Evolutionary conservation across 1,140 invertebrate species (phyloP), one percentile per base, ranked within the genome.

Genomic region (Magallana gigas): DNA sequence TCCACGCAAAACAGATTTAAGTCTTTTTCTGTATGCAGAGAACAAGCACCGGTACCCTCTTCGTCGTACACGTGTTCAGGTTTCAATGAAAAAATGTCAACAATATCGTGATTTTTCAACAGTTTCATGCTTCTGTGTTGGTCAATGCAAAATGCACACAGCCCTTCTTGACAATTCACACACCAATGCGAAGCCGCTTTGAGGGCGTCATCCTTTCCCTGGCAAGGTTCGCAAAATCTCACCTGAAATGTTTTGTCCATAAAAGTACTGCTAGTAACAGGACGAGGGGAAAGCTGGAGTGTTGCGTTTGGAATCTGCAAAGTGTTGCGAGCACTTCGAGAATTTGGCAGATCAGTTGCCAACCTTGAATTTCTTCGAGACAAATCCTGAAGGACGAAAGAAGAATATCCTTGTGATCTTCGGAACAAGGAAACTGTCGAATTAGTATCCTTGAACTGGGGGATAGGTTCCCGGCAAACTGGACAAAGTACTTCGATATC

Each of bases 71-170:
- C 1, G 14, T 76, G 68, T 76, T 76, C 68, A 1, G 68, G 68
- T 76, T 76, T 76, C 9, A 76, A 29, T 36, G 68, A 76, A 76
- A 76, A 76, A 29, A 76, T 76, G 68, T 76, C 68, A 36, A 76
- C 68, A 76, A 76, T 76, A 18, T 76, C 18, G 14, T 76, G 68
- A 76, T 76, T 23, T 76, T 76, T 76, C 23, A 76, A 23, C 23
- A 76, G 68, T 36, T 76, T 76, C 68, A 76, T 76, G 68, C 68
- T 76, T 76, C 36, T 76, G 14, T 76, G 68, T 8, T 76, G 68
- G 23, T 76, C 68, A 29, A 76, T 76, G 68, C 68, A 76, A 8
- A 76, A 76, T 48, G 68, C 68, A 76, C 68, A 76, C 18, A 76
- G 9, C 9, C 68, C 68, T 36, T 76, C 68, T 29, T 76, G 68